These are phyloP conservation scores for Nomada flava DNA, from an alignment of 2,888 invertebrate species.

Conservation along the genomic window DNA sequence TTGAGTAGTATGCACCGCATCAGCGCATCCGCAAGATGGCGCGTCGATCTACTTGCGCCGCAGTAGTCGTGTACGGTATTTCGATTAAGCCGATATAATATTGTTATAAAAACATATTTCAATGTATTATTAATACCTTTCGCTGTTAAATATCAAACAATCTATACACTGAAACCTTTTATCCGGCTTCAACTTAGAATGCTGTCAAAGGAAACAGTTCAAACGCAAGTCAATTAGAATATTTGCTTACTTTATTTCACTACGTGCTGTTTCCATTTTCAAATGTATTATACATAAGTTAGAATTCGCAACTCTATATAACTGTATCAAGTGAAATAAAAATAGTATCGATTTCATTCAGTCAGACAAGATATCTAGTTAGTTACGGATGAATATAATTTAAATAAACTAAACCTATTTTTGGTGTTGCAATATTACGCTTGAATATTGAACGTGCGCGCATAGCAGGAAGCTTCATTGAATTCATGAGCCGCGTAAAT, in stretches of 20 bases:
- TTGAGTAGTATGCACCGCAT: too few relatives aligned
- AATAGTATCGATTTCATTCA: not conserved
- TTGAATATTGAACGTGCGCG: not conserved
- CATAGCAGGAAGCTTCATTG: not conserved
- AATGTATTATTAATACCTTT: not conserved
- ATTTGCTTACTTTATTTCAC: not conserved
- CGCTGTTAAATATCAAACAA: not conserved
- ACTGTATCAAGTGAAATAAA: not conserved
- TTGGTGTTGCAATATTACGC: not conserved
- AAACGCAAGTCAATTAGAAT: not conserved
- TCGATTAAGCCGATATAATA: not conserved
- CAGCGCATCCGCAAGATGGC: too few relatives aligned
- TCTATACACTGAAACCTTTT: not conserved
- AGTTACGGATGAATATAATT: not conserved
- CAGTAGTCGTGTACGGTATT: too few relatives aligned
- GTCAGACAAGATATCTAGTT: not conserved
- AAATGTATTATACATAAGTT: not conserved
- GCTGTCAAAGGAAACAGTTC: not conserved
- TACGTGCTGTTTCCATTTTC: not conserved
- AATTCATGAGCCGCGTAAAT: conserved; percentile 22
- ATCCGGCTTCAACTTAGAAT: not conserved
- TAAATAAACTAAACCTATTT: not conserved
- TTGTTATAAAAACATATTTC: not conserved
- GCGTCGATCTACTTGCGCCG: too few relatives aligned
- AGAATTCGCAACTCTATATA: not conserved